Base-by-base conservation (phyloP, 2,797 vertebrate genomes). In the Platalea minor region DNA sequence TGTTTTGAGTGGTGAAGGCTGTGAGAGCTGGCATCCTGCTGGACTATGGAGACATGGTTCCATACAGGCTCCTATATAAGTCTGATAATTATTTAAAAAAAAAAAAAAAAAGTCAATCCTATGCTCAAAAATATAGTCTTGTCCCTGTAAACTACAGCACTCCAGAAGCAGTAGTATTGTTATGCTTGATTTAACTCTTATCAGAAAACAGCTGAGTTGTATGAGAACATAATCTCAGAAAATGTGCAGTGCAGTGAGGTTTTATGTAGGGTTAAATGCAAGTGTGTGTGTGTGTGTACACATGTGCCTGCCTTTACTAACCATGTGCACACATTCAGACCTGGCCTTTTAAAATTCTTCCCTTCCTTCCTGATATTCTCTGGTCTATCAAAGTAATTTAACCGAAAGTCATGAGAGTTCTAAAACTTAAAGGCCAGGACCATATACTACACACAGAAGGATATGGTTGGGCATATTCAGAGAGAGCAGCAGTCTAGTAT, bases 151-250 rank as follows among this genome's bases (percentile, higher is more conserved):
- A 90, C 96, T 61, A 93, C 89, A 89, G 37, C 45, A 76, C 89
- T 84, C 65, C 63, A 81, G 65, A 93, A 95, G 75, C 17, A 50
- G 76, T 61, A 77, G 17, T 63, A 72, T 68, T 76, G 43, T 67
- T 93, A 70, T 68, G n/a, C 70, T 92, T 83, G 61, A 80, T 91
- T 92, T 93, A 86, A 89, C 75, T 92, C 83, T 95, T 95, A 53
- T 92, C 70, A 94, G 93, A 94, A 96, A 91, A 95, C 94, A 89
- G 45, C 68, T 93, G 68, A 94, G 65, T 94, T 91, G 82, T 94
- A 85, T 90, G 91, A 97, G 81, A 95, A 92, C 25, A 74, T 79
- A 91, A 89, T 81, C 95, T 96, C 85, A 84, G 86, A 95, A 93
- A 94, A 82, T 23, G 50, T 78, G 85, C 85, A 91, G 56, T 94